Base-by-base conservation (phyloP, 2,113 vertebrate species). In the Pteruthius melanotis region DNA sequence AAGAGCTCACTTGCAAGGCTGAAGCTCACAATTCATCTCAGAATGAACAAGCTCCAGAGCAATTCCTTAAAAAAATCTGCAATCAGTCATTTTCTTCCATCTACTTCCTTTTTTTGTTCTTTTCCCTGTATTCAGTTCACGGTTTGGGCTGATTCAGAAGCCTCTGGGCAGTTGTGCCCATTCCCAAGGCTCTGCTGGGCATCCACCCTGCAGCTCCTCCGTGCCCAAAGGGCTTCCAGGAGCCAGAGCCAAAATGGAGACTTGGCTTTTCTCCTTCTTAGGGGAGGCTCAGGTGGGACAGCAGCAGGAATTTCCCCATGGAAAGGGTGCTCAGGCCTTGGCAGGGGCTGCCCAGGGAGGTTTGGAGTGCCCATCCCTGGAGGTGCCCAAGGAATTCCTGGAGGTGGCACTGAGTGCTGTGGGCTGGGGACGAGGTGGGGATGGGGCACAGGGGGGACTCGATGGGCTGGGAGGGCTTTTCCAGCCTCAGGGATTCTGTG, bases 31-130 rank as follows among this genome's bases (percentile, higher is more conserved):
- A 47, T 87, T 95, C 65, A 75, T 94, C 74, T 95, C 87, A 85
- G 78, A 93, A 94, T 87, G 80, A 95, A 91, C 28, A 18, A 77
- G 33, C 64, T 75, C 52, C 61, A 61, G 64, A 93, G 54, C 54
- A 35, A 96, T 95, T 94, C 84, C 81, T 91, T 79, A 1, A 39
- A 77, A 42, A 80, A 94, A 65, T 3, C 13, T 78, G 72, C 75
- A 92, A 52, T 61, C 64, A 74, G 47, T 89, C 40, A 56, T 94
- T 72, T 88, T 44, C 71, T 91, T 50, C 47, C 24, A 16, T 24
- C 60, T 47, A 56, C 90, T 96, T 96, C 96, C 81, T n/a, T 83
- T 91, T 91, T 61, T 83, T 82, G 23, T 81, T 70, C 10, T 95
- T 94, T 74, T 84, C 56, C 27, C 52, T 84, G 35, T 24, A 47